Percentiles rank a stretch among this genome's conserved stretches.
phyloP scores from a whole-genome alignment of 2,113 vertebrate species.

The Osmerus mordax region DNA sequence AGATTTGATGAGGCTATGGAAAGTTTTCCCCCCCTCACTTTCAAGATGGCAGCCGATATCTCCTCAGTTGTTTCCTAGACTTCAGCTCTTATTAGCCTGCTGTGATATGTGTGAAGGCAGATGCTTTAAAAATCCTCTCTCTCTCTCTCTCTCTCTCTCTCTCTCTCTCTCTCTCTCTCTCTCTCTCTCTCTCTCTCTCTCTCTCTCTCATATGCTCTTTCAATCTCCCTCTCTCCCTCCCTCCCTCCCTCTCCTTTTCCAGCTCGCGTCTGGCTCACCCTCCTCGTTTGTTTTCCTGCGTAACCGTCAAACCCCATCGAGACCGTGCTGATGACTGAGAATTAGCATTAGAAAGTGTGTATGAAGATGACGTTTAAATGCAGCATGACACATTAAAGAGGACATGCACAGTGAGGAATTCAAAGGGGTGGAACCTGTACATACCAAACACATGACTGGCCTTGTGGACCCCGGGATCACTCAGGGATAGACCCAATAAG shows the following conservation, averaged over 20 bases:
- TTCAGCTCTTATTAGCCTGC: constrained; percentile 5
- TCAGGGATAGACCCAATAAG: no score
- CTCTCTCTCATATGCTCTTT: neutral
- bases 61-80: constrained; percentile 11
- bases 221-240: neutral
- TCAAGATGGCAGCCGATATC: constrained; percentile 15
- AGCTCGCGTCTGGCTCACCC: neutral
- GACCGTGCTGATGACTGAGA: neutral
- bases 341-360: constrained; percentile 6
- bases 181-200: neutral
- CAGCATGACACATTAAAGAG: neutral
- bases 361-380: neutral
- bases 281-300: neutral
- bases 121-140: neutral
- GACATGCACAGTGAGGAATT: neutral
- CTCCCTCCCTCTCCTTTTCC: neutral
- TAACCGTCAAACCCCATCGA: constrained; percentile 9
- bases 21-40: neutral
- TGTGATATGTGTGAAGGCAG: neutral
- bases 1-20: neutral
- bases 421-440: neutral
- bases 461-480: no score
- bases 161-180: neutral
- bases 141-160: neutral
- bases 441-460: neutral